phyloP scores from a whole-genome alignment of 2,113 vertebrate species.

The Gadus chalcogrammus region DNA sequence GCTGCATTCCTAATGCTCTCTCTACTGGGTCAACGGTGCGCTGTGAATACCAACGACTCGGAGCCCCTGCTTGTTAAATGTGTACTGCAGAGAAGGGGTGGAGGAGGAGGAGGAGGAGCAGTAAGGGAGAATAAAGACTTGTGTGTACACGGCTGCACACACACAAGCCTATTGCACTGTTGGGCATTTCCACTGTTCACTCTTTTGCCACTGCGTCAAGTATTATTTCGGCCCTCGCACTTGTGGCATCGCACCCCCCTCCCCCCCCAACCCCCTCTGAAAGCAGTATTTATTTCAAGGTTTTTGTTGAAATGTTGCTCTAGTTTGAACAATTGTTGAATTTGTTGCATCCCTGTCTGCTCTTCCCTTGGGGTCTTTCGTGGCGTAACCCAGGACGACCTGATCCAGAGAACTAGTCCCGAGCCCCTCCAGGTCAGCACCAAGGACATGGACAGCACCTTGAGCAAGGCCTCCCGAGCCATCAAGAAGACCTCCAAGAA shows the following conservation, averaged over 20 bases:
- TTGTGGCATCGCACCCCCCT: background rate
- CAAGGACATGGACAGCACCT: conserved; percentile 98
- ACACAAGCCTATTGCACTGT: background rate
- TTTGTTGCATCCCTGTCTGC: conserved; percentile 6
- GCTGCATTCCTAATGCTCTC: conserved; percentile 50
- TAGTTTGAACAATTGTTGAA: conserved; percentile 16
- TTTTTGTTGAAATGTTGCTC: background rate
- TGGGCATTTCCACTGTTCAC: too few relatives aligned
- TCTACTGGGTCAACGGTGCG: conserved; percentile 48
- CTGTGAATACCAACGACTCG: conserved; percentile 63
- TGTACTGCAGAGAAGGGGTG: conserved; percentile 26
- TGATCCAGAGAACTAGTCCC: conserved; percentile 88
- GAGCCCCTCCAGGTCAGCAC: conserved; percentile 94
- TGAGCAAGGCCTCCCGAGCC: conserved; percentile 94
- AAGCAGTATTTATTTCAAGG: too few relatives aligned
- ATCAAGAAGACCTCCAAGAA: conserved; percentile 99
- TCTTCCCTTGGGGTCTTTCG: conserved; percentile 23
- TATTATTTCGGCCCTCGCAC: conserved; percentile 5
- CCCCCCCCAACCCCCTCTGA: too few relatives aligned
- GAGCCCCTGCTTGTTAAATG: conserved; percentile 50
- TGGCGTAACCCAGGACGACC: conserved; percentile 79
- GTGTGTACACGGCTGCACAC: conserved; percentile 1
- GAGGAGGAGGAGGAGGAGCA: background rate
- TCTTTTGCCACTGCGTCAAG: too few relatives aligned
- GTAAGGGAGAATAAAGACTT: conserved; percentile 25